These are phyloP conservation scores for Drosophila saltans DNA, from an alignment of 1,140 invertebrate species.

Conservation along the genomic window DNA sequence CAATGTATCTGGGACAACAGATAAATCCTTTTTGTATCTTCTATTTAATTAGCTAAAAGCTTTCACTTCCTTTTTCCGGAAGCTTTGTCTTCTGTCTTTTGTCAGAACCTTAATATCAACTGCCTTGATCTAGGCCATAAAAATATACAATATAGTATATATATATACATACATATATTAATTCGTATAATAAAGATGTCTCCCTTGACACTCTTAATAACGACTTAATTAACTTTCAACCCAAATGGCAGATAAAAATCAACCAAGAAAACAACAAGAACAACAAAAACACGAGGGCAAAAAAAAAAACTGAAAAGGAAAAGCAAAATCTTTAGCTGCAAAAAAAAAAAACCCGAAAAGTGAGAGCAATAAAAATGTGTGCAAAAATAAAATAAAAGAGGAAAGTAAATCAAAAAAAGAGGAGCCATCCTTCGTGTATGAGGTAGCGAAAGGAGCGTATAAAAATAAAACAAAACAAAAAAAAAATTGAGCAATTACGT, in stretches of 20 bases:
- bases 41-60: conserved; percentile 74
- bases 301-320: conserved; percentile 45
- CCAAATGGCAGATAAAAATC: conserved; percentile 65
- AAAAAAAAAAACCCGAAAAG: conserved; percentile 15
- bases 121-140: conserved; percentile 72
- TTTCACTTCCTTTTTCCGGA: neutral
- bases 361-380: conserved; percentile 60
- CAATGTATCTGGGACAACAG: no score
- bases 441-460: conserved; percentile 7
- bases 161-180: conserved; percentile 34
- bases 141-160: conserved; percentile 31
- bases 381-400: conserved; percentile 40
- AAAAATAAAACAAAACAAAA: conserved; percentile 52
- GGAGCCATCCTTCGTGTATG: neutral
- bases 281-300: conserved; percentile 21
- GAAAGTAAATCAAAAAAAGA: conserved; percentile 47
- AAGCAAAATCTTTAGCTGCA: neutral
- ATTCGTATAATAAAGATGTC: conserved; percentile 51
- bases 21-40: conserved; percentile 20
- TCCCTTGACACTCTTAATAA: conserved; percentile 68
- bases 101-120: conserved; percentile 53
- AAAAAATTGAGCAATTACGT: conserved; percentile 71
- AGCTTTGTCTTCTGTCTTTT: conserved; percentile 33
- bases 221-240: conserved; percentile 66
- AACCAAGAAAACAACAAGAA: conserved; percentile 57